A percentile compares a stretch with the other conserved stretches of the same genome.
phyloP scores from a whole-genome alignment of 2,888 invertebrate species.

The Drosophila pseudotakahashii region DNA sequence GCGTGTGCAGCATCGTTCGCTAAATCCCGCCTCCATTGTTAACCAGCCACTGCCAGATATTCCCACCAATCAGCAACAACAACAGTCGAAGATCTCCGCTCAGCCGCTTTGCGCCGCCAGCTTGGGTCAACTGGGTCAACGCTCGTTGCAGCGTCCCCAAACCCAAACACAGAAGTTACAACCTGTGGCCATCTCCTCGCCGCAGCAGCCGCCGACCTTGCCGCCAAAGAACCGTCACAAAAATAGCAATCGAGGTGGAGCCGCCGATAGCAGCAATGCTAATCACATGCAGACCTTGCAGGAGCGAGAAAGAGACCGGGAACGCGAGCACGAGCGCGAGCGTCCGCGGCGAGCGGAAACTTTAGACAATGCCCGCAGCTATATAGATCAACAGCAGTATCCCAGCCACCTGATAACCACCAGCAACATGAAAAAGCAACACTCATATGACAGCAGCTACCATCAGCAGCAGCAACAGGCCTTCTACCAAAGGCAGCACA shows the following conservation, averaged over 20 bases:
- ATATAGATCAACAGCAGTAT: constrained; percentile 77
- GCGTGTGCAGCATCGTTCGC: constrained; percentile 67
- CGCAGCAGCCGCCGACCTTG: constrained; percentile 82
- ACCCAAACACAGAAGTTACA: constrained; percentile 78
- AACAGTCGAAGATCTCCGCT: constrained; percentile 81
- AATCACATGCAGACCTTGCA: constrained; percentile 81
- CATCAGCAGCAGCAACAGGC: constrained; percentile 70
- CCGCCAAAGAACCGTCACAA: constrained; percentile 84
- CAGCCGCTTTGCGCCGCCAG: constrained; percentile 84
- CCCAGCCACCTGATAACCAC: constrained; percentile 52
- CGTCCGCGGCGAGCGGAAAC: constrained; percentile 81
- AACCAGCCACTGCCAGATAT: constrained; percentile 85
- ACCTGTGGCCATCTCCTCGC: constrained; percentile 58
- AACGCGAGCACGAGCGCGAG: constrained; percentile 62
- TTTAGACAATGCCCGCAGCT: constrained; percentile 81
- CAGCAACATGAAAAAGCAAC: constrained; percentile 77
- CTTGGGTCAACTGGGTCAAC: constrained; percentile 86
- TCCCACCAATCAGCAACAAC: constrained; percentile 70
- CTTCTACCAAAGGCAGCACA: constrained; percentile 69
- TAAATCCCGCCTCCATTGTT: constrained; percentile 83
- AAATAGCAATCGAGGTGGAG: constrained; percentile 47
- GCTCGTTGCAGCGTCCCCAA: constrained; percentile 86
- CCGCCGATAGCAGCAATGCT: constrained; percentile 75
- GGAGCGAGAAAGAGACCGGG: constrained; percentile 38
- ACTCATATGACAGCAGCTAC: constrained; percentile 80